These are phyloP conservation scores for Mustela lutreola DNA, from an alignment of 2,113 vertebrate genomes.

Conservation along the genomic window DNA sequence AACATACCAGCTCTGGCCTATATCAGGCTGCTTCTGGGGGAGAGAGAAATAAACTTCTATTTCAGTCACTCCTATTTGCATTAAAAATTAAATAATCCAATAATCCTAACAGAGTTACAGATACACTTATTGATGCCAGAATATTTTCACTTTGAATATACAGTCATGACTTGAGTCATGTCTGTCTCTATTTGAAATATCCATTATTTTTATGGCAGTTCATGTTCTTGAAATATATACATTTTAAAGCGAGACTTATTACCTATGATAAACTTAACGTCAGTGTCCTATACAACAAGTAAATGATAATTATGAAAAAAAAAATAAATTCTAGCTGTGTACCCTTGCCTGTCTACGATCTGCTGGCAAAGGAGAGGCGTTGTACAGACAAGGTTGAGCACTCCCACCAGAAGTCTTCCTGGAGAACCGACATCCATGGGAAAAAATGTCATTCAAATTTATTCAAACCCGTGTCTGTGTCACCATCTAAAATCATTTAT, in stretches of 20 bases:
- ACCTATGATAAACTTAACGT: not conserved
- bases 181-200: not conserved
- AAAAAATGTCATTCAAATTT: not conserved
- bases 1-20: not conserved
- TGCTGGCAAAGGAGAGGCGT: not conserved
- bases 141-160: not conserved
- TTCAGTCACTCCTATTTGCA: not conserved
- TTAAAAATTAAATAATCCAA: not conserved
- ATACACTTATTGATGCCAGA: not conserved
- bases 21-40: not conserved
- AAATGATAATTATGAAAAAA: not conserved
- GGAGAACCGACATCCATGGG: not conserved
- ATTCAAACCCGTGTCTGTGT: not conserved
- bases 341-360: not conserved
- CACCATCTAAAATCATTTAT: not conserved
- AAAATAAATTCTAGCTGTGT: not conserved
- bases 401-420: not conserved
- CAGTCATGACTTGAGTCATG: not conserved
- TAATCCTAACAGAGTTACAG: not conserved
- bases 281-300: too few relatives aligned
- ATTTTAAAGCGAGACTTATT: not conserved
- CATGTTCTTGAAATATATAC: not conserved
- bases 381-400: too few relatives aligned
- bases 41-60: not conserved
- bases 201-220: not conserved